Base-by-base conservation (phyloP, 1,140 invertebrate genomes). In the Platyura marginata region DNA sequence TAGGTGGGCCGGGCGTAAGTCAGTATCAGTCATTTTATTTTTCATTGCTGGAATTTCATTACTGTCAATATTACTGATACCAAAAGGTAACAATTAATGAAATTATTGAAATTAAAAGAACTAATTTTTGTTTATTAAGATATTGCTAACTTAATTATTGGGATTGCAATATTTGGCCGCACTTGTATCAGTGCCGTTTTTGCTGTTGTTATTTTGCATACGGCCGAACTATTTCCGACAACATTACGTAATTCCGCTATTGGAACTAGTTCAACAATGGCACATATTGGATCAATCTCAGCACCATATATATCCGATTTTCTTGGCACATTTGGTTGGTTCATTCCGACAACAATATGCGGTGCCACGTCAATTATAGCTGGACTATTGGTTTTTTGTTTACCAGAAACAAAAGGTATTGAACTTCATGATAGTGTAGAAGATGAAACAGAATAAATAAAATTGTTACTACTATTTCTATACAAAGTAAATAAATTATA, bases 151-250 rank as follows among this genome's bases (percentile, higher is more conserved):
- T n/a, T n/a, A 45, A 57, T 68, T 13, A 52, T 70, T 19, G 46
- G 52, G 6, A 56, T 75, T 35, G 71, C 72, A 3, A 57, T 78
- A 47, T 48, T 69, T 21, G 74, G 73, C 16, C 66, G 74, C 48
- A 74, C 76, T 45, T 66, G 65, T 34, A 66, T 74, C 3, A 71
- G 69, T 2, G 68, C 69, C n/a, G 68, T 72, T 5, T 79, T 74
- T 52, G 67, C 68, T n/a, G 64, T 75, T 6, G 63, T 71, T 4
- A 75, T 75, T 21, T 56, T 79, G 2, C 75, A 74, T 47, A 70
- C 66, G 0, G 67, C 69, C 1, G 70, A 71, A 48, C 50, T 75
- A 2, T 74, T 72, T 50, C 77, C 76, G 10, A 79, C 77, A 13
- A 63, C 63, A 46, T 55, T 60, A 19, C 60, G 77, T 32, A 77